phyloP scores from a whole-genome alignment of 64 coral and sea anemone genomes.

The Montipora efflorescens region DNA sequence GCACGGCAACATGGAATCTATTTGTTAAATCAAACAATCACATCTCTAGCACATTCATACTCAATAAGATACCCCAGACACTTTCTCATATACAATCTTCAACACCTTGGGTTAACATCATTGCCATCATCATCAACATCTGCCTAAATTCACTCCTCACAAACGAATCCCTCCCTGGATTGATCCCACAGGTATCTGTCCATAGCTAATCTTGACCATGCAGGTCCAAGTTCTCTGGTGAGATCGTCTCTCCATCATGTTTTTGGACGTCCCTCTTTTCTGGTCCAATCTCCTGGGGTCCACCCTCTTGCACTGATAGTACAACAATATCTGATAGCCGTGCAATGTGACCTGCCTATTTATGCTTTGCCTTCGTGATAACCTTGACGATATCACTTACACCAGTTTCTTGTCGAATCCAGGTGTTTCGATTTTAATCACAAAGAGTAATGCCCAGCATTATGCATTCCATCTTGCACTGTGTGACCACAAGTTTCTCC shows the following conservation, averaged over 20 bases:
- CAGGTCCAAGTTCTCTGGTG: neutral
- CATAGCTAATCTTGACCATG: neutral
- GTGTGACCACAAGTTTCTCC: neutral
- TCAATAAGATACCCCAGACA: too few species aligned
- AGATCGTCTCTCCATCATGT: neutral
- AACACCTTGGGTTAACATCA: neutral
- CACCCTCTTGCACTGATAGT: neutral
- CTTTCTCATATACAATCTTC: too few species aligned
- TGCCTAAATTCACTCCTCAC: neutral
- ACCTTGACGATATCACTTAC: too few species aligned
- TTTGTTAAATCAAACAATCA: too few species aligned
- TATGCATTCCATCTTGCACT: neutral
- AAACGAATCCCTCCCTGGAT: neutral
- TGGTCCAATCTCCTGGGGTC: neutral
- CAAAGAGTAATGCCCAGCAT: neutral
- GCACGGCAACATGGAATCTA: too few species aligned
- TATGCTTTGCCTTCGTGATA: neutral
- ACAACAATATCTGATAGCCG: neutral
- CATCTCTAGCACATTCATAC: too few species aligned
- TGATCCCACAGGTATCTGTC: neutral
- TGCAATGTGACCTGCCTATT: neutral
- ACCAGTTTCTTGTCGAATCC: neutral
- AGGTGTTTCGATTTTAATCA: neutral
- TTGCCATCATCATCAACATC: neutral
- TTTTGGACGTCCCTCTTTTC: neutral